A percentile compares a stretch with the other conserved stretches of the same genome.
phyloP scores from a whole-genome alignment of 1,140 invertebrate genomes.

The Cyclina sinensis region DNA sequence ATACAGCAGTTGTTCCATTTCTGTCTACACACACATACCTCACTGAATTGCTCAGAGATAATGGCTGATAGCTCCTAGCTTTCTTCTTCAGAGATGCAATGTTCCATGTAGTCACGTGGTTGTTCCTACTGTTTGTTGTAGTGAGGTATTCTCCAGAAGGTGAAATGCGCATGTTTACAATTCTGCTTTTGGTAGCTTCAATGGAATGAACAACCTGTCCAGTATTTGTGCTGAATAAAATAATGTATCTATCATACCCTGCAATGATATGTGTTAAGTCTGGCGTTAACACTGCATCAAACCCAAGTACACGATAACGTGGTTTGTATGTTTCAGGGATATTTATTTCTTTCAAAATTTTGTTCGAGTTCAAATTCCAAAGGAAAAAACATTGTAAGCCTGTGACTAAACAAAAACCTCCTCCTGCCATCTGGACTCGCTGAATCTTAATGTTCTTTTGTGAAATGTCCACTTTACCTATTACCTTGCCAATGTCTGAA shows the following conservation, averaged over 20 bases:
- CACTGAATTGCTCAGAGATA: constrained; percentile 66
- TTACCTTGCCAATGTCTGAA: constrained; percentile 58
- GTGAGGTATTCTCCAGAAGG: constrained; percentile 66
- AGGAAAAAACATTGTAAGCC: constrained; percentile 66
- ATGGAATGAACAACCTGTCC: constrained; percentile 48
- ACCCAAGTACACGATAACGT: constrained; percentile 64
- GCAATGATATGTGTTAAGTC: constrained; percentile 67
- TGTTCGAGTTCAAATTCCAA: constrained; percentile 67
- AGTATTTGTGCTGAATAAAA: constrained; percentile 65
- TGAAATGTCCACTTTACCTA: constrained; percentile 34
- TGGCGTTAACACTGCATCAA: constrained; percentile 63
- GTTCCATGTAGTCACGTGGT: constrained; percentile 69
- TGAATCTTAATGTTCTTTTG: constrained; percentile 46
- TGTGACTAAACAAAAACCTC: constrained; percentile 61
- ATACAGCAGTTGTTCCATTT: constrained; percentile 58
- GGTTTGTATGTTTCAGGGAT: constrained; percentile 68
- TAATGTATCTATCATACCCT: constrained; percentile 70
- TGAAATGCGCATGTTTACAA: constrained; percentile 47
- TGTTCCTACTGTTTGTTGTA: constrained; percentile 66
- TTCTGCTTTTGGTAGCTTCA: constrained; percentile 64
- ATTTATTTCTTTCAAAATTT: constrained; percentile 55
- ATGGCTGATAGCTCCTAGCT: constrained; percentile 59
- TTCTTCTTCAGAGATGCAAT: constrained; percentile 54
- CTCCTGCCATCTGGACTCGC: constrained; percentile 35
- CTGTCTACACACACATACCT: constrained; percentile 64